A percentile compares a stretch with the other conserved stretches of the same genome.
Conservation (phyloP, 2,888 invertebrate species). For the Adela reaumurella region DNA sequence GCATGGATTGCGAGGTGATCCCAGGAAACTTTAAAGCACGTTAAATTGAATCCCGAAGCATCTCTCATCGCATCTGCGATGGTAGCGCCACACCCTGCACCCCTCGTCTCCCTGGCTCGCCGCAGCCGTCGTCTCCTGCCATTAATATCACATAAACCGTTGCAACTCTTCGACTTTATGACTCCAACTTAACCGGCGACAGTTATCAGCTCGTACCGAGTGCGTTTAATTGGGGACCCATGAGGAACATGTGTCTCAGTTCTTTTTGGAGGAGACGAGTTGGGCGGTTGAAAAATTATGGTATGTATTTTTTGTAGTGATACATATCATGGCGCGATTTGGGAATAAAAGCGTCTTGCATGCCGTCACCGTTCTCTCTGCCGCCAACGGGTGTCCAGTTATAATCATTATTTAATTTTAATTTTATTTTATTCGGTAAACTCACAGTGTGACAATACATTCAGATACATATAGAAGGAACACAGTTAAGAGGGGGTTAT, state of each 20-base stretch:
- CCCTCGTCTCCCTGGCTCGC: neutral
- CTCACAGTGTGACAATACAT: no score
- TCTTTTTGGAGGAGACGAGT: neutral
- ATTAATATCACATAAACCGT: neutral
- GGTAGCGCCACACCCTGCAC: neutral
- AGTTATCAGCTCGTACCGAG: neutral
- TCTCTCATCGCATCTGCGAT: slow-evolving; percentile 2
- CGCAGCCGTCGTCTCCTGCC: neutral
- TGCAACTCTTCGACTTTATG: neutral
- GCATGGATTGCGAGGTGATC: no score
- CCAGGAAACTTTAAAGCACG: neutral
- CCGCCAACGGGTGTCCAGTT: no score
- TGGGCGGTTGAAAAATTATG: no score
- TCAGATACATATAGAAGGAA: no score
- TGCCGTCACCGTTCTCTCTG: no score
- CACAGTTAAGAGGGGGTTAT: no score
- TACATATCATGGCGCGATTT: no score
- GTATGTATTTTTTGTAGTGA: no score
- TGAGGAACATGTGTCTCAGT: neutral
- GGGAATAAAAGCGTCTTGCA: no score
- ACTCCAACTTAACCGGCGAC: neutral
- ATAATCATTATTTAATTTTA: no score
- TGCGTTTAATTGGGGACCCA: neutral
- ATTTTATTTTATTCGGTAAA: no score
- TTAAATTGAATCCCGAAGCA: slow-evolving; percentile 1